phyloP scores from a whole-genome alignment of 1,140 invertebrate genomes.

The Pollicipes pollicipes region DNA sequence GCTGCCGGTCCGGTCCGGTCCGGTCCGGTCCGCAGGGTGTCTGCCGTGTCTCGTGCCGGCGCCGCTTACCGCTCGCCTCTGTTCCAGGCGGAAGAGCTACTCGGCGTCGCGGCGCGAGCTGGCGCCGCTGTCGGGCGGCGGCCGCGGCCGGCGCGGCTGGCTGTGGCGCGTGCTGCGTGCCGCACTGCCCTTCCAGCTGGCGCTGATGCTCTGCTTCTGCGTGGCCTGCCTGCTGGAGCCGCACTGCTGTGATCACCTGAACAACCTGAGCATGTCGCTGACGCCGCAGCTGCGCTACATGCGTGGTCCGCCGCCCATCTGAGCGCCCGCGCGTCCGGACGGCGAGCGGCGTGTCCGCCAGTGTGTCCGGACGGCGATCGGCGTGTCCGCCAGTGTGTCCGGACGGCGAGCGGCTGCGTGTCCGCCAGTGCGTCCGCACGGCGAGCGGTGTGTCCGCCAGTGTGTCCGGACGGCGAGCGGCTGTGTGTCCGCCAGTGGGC shows the following conservation, averaged over 20 bases:
- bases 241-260: conserved; percentile 64
- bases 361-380: too few species aligned
- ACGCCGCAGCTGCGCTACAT: conserved; percentile 68
- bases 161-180: conserved; percentile 54
- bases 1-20: too few species aligned
- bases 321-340: conserved; percentile 23
- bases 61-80: too few species aligned
- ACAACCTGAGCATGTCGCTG: conserved; percentile 59
- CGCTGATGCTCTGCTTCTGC: conserved; percentile 57
- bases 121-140: conserved; percentile 23
- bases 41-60: too few species aligned
- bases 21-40: too few species aligned
- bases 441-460: too few species aligned
- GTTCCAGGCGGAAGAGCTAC: conserved; percentile 8
- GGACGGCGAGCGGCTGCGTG: too few species aligned
- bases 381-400: too few species aligned
- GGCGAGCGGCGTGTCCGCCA: too few species aligned
- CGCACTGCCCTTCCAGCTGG: conserved; percentile 61
- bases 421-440: too few species aligned
- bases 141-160: conserved; percentile 36
- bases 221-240: conserved; percentile 59
- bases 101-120: conserved; percentile 28
- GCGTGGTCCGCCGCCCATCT: conserved; percentile 64
- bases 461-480: too few species aligned
- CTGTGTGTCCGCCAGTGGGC: too few species aligned